Conservation (phyloP, 2,113 vertebrate genomes). For the Mastomys natalensis region DNA sequence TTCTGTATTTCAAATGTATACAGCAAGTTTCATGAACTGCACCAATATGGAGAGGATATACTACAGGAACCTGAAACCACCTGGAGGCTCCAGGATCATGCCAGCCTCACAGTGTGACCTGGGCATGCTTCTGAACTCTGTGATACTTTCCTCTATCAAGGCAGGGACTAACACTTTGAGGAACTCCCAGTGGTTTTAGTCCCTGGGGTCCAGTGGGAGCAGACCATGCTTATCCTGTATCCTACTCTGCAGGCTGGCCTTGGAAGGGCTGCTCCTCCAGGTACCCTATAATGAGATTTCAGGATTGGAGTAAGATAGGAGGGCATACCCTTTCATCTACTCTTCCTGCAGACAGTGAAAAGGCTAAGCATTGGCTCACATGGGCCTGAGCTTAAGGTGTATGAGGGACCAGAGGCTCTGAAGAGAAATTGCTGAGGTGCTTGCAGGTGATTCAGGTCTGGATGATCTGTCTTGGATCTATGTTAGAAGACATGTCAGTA, state of each 20-base stretch:
- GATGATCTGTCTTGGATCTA: constrained; percentile 90
- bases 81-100: neutral
- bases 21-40: constrained; percentile 94
- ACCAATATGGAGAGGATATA: constrained; percentile 93
- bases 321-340: neutral
- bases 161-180: neutral
- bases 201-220: neutral
- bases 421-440: constrained; percentile 86
- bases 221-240: neutral
- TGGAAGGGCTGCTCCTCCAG: too few relatives aligned
- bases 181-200: neutral
- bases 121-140: neutral
- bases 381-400: too few relatives aligned
- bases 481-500: constrained; percentile 85
- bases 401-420: constrained; percentile 85
- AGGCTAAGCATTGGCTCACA: constrained; percentile 93
- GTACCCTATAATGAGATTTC: neutral
- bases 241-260: accelerated
- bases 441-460: constrained; percentile 89
- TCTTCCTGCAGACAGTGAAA: constrained; percentile 90
- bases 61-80: constrained; percentile 13
- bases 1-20: constrained; percentile 85
- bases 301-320: neutral
- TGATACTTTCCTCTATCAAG: neutral
- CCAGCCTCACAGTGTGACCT: neutral